Evolutionary conservation across 2,113 vertebrate genomes (phyloP).

Genomic region (Callionymus lyra): DNA sequence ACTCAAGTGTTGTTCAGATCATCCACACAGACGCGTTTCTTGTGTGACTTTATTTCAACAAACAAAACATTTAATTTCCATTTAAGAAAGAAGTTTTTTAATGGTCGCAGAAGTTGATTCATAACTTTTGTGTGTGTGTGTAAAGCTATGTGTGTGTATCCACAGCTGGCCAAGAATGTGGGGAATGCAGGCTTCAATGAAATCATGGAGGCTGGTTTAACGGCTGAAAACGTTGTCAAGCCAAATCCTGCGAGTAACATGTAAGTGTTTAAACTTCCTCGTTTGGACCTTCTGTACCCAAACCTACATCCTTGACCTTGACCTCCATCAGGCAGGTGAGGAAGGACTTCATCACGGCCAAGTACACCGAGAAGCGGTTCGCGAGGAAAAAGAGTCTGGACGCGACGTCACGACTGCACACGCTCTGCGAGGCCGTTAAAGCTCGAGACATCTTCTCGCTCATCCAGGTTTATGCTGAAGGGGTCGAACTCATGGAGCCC

Average conservation of each 20-base stretch:
- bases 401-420: constrained; percentile 74
- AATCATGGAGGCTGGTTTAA: constrained; percentile 91
- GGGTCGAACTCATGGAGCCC: constrained; percentile 91
- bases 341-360: constrained; percentile 96
- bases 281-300: background rate
- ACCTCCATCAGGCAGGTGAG: constrained; percentile 78
- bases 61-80: no score
- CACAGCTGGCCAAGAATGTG: constrained; percentile 97
- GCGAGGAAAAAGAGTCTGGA: constrained; percentile 78
- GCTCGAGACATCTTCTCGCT: constrained; percentile 87
- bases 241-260: constrained; percentile 91
- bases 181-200: constrained; percentile 97
- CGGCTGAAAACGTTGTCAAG: constrained; percentile 76
- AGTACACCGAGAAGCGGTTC: constrained; percentile 91
- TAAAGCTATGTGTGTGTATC: background rate
- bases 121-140: no score
- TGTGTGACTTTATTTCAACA: no score
- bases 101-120: no score
- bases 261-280: constrained; percentile 68
- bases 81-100: no score
- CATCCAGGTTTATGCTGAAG: constrained; percentile 89
- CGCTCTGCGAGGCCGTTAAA: constrained; percentile 89
- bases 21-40: no score
- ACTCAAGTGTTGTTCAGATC: constrained; percentile 32
- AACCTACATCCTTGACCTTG: background rate